Base-by-base conservation (phyloP, 2,888 invertebrate genomes). In the Drosophila longiperda region DNA sequence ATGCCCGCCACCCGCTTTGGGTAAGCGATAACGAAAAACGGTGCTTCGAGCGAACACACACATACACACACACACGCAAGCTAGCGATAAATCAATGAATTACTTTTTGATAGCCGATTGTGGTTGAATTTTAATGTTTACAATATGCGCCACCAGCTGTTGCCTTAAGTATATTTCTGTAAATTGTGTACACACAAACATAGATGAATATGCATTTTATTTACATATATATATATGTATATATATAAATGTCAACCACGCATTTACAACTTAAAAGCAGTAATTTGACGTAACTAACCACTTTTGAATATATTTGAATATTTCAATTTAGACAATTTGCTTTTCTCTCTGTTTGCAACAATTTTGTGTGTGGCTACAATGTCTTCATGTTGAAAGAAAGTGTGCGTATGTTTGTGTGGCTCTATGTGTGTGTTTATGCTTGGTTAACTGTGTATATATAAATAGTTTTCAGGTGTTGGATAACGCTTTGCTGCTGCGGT, bases 381-480 rank as follows among this genome's bases (percentile, higher is more conserved):
- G 67, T 66, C 54, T 71, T 75, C 38, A 61, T 73, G 57, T 75
- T 53, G 72, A 79, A 78, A 79, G 75, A 75, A 80, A 78, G 80
- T 68, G 76, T 74, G 48, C 53, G 57, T 63, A 20, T 70, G 64
- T 49, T 26, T 40, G 50, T 26, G 53, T 48, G 34, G 17, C 48
- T 48, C 49, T 48, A 34, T 52, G 73, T 74, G 32, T 49, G 63
- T 42, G 49, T 58, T 29, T 49, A 48, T 48, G 59, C 23, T 8
- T 50, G 38, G 42, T 40, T 78, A 60, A 40, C 53, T 54, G 71
- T 78, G 64, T 71, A 65, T 77, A 64, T 78, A 64, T 70, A 58
- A 60, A 77, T 55, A 58, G 64, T 52, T 62, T 53, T 23, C 0
- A 9, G 58, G 78, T 70, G 70, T 58, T 78, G 60, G 63, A 6